phyloP scores from a whole-genome alignment of 2,797 vertebrate species.

The Peromyscus nudipes region DNA sequence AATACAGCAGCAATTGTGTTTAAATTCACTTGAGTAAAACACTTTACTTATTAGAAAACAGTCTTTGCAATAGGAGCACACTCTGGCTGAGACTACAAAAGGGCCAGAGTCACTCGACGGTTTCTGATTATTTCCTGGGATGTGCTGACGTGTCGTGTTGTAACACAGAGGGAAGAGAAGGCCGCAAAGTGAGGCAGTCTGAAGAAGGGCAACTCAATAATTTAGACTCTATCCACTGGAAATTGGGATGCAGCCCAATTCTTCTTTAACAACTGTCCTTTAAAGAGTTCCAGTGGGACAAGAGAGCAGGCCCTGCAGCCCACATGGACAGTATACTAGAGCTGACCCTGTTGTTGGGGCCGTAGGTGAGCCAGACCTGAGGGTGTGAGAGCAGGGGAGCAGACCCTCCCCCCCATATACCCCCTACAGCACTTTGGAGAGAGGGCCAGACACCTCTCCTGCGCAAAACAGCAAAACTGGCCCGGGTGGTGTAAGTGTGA shows the following conservation, averaged over 20 bases:
- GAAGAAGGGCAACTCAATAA: not conserved
- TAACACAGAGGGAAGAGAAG: not conserved
- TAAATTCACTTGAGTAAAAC: conserved; percentile 48
- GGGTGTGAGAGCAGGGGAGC: not conserved
- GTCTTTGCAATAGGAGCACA: not conserved
- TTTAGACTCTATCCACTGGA: not conserved
- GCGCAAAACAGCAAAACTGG: not conserved
- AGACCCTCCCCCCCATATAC: too few species aligned
- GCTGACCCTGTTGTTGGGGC: not conserved
- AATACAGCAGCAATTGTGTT: conserved; percentile 51
- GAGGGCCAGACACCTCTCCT: not conserved
- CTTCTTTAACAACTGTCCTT: not conserved
- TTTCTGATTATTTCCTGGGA: not conserved
- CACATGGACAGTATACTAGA: not conserved
- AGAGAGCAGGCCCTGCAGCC: not conserved
- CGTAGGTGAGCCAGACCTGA: not conserved
- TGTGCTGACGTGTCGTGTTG: not conserved
- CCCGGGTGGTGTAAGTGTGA: not conserved
- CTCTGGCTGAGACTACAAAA: accelerated
- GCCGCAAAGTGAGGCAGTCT: not conserved
- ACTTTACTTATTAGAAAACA: conserved; percentile 66
- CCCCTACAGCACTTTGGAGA: not conserved
- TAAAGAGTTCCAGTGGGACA: not conserved
- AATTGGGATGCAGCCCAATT: not conserved
- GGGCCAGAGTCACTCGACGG: not conserved